Percentiles rank a stretch among this genome's conserved stretches.
Evolutionary conservation across 2,797 vertebrate genomes (phyloP).

Genomic region (Fistularia tabacaria): DNA sequence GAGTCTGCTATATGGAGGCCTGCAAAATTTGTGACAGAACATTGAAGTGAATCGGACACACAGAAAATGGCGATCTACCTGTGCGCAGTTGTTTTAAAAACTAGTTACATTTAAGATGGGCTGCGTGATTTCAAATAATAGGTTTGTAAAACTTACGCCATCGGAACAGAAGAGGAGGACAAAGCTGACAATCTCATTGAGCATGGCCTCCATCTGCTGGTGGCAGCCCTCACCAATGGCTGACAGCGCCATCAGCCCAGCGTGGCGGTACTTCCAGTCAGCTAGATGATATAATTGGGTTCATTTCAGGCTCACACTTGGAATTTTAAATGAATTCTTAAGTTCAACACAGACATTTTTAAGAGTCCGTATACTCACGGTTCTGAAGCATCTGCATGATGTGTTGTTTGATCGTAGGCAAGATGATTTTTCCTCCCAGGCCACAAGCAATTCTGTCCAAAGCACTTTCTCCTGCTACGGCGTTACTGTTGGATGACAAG

Average conservation of each 20-base stretch:
- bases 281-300: slow-evolving; percentile 62
- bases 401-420: slow-evolving; percentile 98
- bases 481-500: slow-evolving; percentile 72
- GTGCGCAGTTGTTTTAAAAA: background rate
- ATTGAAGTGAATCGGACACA: background rate
- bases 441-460: slow-evolving; percentile 96
- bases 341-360: background rate
- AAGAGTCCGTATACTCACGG: slow-evolving; percentile 74
- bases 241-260: slow-evolving; percentile 95
- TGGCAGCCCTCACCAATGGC: slow-evolving; percentile 98
- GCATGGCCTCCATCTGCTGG: slow-evolving; percentile 98
- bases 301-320: background rate
- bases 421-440: slow-evolving; percentile 93
- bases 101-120: background rate
- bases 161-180: slow-evolving; percentile 95
- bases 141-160: slow-evolving; percentile 77
- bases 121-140: background rate
- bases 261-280: slow-evolving; percentile 97
- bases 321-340: background rate
- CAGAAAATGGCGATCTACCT: background rate
- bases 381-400: slow-evolving; percentile 99
- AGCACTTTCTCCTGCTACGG: slow-evolving; percentile 95
- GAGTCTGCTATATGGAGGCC: too few species aligned
- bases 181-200: slow-evolving; percentile 94
- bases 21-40: too few species aligned